Evolutionary conservation across 2,797 vertebrate genomes (phyloP).

Genomic region (Hozukius guyotensis): DNA sequence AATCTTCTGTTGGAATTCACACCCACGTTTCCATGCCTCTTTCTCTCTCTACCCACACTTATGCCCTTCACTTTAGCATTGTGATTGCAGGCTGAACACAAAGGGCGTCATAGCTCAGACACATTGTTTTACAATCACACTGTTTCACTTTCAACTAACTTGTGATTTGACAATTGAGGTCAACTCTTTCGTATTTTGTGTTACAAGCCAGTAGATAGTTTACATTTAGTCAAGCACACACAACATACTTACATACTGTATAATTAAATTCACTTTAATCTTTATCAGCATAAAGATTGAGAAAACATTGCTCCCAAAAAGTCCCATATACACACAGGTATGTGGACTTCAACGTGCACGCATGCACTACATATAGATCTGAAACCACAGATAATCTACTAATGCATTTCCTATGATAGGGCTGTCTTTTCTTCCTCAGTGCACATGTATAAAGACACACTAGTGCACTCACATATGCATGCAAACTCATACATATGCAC

Average conservation of each 20-base stretch:
- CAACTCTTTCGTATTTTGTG: constrained; percentile 13
- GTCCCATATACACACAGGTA: neutral
- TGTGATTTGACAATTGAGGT: neutral
- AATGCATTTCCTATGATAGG: neutral
- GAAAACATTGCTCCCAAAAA: neutral
- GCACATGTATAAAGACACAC: neutral
- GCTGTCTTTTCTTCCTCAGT: neutral
- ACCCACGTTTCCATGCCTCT: neutral
- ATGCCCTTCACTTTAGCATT: neutral
- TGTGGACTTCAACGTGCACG: neutral
- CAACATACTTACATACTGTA: neutral
- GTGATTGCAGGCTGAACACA: neutral
- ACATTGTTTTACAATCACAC: constrained; percentile 5
- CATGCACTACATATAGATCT: neutral
- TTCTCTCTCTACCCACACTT: neutral
- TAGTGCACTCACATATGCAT: neutral
- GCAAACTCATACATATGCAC: neutral
- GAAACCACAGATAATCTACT: neutral
- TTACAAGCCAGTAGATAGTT: neutral
- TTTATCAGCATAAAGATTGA: neutral
- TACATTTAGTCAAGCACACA: neutral
- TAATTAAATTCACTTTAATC: neutral
- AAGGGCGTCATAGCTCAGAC: neutral
- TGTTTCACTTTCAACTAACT: neutral
- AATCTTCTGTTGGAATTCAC: neutral